A percentile compares a stretch with the other conserved stretches of the same genome.
These are phyloP conservation scores for Arenaria interpres DNA, from an alignment of 2,113 vertebrate species.

Conservation along the genomic window DNA sequence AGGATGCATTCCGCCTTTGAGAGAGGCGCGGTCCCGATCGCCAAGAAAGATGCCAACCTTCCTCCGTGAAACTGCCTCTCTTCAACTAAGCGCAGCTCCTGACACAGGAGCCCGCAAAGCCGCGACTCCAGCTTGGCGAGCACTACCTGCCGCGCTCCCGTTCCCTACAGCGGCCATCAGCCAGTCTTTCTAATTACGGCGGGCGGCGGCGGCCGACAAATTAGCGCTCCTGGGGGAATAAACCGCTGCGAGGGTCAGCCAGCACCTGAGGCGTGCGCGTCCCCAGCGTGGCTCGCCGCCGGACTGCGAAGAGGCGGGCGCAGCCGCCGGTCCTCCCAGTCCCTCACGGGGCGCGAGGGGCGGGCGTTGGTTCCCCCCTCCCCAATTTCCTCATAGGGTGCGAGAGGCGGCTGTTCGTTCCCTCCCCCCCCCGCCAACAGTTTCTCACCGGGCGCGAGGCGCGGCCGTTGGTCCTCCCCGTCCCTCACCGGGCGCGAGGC, in stretches of 20 bases:
- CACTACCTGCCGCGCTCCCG: not conserved
- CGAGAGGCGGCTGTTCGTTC: not conserved
- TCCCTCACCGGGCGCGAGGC: not conserved
- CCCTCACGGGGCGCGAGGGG: not conserved
- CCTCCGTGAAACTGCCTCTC: rapidly evolving
- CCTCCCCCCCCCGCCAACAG: too few species aligned
- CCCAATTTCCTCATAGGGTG: too few species aligned
- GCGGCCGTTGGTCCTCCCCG: too few species aligned
- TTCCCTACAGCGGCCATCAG: rapidly evolving
- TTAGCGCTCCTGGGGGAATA: not conserved
- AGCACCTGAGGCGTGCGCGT: too few species aligned
- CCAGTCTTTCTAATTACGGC: not conserved
- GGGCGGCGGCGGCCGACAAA: not conserved
- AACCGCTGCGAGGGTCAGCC: rapidly evolving
- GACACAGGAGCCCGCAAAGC: not conserved
- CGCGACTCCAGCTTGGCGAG: not conserved
- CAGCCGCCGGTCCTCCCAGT: not conserved
- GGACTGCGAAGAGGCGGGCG: not conserved
- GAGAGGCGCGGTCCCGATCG: too few species aligned
- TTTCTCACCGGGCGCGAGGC: too few species aligned
- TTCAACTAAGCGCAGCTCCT: not conserved
- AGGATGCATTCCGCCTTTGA: not conserved
- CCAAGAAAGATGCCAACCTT: not conserved
- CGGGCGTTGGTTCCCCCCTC: not conserved
- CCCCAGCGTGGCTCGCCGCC: too few species aligned